Conservation (phyloP, 2,888 invertebrate genomes). For the Agonum fuliginosum region DNA sequence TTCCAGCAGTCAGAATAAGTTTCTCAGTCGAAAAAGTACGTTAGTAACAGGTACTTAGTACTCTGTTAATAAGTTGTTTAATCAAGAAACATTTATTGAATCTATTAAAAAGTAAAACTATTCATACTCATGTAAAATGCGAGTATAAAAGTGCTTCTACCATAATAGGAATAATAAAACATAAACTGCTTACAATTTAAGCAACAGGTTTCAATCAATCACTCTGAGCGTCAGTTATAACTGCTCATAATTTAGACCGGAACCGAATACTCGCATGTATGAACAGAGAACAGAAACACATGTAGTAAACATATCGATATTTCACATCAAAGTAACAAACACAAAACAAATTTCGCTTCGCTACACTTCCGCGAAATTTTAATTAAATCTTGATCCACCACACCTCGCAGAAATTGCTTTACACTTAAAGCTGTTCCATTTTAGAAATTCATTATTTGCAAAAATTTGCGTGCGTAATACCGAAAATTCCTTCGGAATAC, state of each 20-base stretch:
- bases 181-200: constrained; percentile 22
- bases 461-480: constrained; percentile 15
- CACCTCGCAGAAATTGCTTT: not conserved
- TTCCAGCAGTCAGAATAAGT: no score
- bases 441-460: constrained; percentile 34
- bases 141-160: no score
- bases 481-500: constrained; percentile 30
- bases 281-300: no score
- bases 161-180: constrained; percentile 10
- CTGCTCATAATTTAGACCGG: not conserved
- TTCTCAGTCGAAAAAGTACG: no score
- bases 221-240: constrained; percentile 3
- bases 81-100: no score
- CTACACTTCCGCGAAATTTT: not conserved
- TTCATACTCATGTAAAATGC: no score
- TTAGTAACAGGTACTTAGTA: no score
- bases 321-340: not conserved
- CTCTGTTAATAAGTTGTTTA: no score
- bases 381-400: not conserved
- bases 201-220: constrained; percentile 38
- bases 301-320: no score
- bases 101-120: no score
- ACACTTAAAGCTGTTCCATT: no score
- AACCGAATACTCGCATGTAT: not conserved
- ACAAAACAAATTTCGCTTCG: not conserved